Conservation (phyloP, 1,140 invertebrate species). For the Brachionus calyciflorus region DNA sequence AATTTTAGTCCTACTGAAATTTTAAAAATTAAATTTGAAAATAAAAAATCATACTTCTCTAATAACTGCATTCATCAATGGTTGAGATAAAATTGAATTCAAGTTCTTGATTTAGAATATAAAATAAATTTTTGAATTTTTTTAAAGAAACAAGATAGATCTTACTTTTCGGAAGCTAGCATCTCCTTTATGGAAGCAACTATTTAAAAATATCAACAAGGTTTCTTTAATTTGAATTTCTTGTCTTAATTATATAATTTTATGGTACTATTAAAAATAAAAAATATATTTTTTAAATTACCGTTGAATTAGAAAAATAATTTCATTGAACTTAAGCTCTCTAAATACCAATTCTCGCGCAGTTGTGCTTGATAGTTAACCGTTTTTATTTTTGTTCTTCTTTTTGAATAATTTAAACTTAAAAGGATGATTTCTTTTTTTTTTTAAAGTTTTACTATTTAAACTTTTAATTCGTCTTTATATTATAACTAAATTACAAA, state of each 20-base stretch:
- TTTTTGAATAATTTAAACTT: no score
- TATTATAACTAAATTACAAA: no score
- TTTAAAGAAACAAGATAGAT: no score
- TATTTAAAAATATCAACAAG: conserved; percentile 32
- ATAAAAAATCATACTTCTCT: conserved; percentile 36
- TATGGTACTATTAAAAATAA: background rate
- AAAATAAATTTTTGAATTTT: no score
- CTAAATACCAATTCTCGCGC: conserved; percentile 22
- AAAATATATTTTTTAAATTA: background rate
- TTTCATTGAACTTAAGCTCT: conserved; percentile 30
- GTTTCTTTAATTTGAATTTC: conserved; percentile 39
- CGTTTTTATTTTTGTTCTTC: no score
- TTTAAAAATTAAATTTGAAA: background rate
- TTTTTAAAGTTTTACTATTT: no score
- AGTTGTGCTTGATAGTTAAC: background rate
- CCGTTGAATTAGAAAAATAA: conserved; percentile 33
- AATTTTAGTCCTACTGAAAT: background rate
- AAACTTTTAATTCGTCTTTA: no score
- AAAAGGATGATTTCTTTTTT: no score
- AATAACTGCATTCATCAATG: conserved; percentile 1
- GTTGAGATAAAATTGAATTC: conserved; percentile 17
- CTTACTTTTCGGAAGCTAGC: background rate
- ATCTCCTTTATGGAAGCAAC: conserved; percentile 18
- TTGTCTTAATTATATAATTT: background rate
- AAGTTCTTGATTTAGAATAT: conserved; percentile 23